These are phyloP conservation scores for Trochalopteron elliotii DNA, from an alignment of 2,113 vertebrate species.

Conservation along the genomic window DNA sequence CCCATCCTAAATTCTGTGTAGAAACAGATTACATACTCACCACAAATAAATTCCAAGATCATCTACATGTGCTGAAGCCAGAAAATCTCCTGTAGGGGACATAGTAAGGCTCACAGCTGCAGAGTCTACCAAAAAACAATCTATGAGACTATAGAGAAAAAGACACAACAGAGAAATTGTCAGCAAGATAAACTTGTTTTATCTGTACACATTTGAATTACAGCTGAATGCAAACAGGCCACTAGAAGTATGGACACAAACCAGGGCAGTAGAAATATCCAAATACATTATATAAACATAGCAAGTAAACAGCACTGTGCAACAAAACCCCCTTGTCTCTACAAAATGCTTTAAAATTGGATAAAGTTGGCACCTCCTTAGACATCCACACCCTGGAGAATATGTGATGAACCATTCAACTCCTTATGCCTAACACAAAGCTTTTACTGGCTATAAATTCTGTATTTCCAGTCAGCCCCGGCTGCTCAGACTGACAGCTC, in stretches of 20 bases:
- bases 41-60: constrained; percentile 92
- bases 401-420: not conserved
- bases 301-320: not conserved
- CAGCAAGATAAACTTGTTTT: not conserved
- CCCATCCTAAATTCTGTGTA: not conserved
- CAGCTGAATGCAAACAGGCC: not conserved
- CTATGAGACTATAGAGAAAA: constrained; percentile 81
- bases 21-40: constrained; percentile 72
- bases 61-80: constrained; percentile 91
- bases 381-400: not conserved
- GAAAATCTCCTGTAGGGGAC: constrained; percentile 94
- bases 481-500: not conserved
- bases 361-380: not conserved
- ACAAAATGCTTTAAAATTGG: not conserved
- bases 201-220: not conserved
- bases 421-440: not conserved
- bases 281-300: not conserved
- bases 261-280: not conserved
- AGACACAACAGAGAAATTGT: not conserved
- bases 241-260: not conserved
- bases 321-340: not conserved
- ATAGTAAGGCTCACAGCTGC: constrained; percentile 87
- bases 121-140: constrained; percentile 89
- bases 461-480: not conserved
- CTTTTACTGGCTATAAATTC: not conserved